Evolutionary conservation across 2,797 vertebrate species (phyloP).

Genomic region (Enteromius anoplus): DNA sequence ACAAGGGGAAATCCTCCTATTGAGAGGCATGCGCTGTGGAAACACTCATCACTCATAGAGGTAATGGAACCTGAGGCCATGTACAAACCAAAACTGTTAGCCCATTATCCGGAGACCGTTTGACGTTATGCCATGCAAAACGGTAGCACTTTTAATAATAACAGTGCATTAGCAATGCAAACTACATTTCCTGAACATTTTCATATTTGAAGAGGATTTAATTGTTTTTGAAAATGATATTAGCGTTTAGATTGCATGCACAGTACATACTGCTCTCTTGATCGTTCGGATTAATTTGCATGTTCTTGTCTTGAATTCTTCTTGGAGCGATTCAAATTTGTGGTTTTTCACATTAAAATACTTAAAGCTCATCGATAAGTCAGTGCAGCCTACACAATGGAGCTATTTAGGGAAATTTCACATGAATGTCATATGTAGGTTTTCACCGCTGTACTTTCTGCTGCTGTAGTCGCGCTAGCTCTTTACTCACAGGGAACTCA

Average conservation of each 20-base stretch:
- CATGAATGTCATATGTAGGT: constrained; percentile 40
- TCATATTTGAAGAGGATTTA: not conserved
- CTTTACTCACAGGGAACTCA: constrained; percentile 40
- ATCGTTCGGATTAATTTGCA: not conserved
- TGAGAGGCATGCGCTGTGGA: constrained; percentile 28
- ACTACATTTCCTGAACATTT: not conserved
- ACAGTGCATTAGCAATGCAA: not conserved
- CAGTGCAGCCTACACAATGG: not conserved
- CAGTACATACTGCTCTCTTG: no score
- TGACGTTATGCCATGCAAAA: not conserved
- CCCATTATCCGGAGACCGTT: constrained; percentile 1
- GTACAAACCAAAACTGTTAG: constrained; percentile 11
- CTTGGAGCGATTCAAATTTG: not conserved
- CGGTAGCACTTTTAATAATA: not conserved
- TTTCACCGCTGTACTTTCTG: constrained; percentile 21
- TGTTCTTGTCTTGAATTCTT: not conserved
- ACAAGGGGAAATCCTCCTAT: constrained; percentile 52
- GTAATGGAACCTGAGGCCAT: constrained; percentile 39
- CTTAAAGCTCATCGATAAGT: not conserved
- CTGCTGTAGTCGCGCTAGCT: not conserved
- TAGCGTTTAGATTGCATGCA: not conserved
- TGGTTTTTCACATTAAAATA: not conserved
- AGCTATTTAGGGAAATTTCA: constrained; percentile 44
- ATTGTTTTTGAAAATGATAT: not conserved
- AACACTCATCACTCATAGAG: constrained; percentile 41